Conservation (phyloP, 1,140 invertebrate species). For the Brachionus plicatilis region DNA sequence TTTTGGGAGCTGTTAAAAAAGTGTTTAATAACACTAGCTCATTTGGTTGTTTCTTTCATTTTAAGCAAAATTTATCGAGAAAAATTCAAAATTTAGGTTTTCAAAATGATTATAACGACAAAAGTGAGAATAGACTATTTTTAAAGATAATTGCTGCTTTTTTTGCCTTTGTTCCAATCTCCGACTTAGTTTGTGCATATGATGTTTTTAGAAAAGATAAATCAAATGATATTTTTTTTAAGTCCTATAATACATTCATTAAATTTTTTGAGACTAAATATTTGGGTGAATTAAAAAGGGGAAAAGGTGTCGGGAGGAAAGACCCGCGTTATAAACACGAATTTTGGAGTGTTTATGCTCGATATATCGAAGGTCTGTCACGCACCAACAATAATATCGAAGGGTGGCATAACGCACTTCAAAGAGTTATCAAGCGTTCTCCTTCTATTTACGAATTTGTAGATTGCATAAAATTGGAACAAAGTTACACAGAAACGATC, state of each 20-base stretch:
- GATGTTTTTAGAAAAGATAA: not conserved
- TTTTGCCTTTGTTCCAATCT: not conserved
- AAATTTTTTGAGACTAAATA: not conserved
- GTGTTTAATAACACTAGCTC: not conserved
- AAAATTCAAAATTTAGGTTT: slow-evolving; percentile 7
- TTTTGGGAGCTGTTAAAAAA: not conserved
- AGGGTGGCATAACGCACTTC: too few species aligned
- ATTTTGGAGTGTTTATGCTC: too few species aligned
- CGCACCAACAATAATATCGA: too few species aligned
- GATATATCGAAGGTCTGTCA: too few species aligned
- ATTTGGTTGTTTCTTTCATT: not conserved
- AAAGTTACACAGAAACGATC: too few species aligned
- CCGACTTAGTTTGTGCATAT: not conserved
- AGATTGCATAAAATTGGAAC: too few species aligned
- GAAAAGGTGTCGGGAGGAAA: not conserved
- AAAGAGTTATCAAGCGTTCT: too few species aligned
- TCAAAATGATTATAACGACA: not conserved
- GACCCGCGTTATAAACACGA: too few species aligned
- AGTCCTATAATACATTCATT: not conserved
- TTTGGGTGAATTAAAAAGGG: not conserved
- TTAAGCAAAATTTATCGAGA: not conserved
- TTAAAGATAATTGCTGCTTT: not conserved
- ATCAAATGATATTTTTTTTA: not conserved
- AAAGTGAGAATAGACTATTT: not conserved
- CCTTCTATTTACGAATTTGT: too few species aligned